phyloP scores from a whole-genome alignment of 2,797 vertebrate genomes.

The Sebastes miniatus region DNA sequence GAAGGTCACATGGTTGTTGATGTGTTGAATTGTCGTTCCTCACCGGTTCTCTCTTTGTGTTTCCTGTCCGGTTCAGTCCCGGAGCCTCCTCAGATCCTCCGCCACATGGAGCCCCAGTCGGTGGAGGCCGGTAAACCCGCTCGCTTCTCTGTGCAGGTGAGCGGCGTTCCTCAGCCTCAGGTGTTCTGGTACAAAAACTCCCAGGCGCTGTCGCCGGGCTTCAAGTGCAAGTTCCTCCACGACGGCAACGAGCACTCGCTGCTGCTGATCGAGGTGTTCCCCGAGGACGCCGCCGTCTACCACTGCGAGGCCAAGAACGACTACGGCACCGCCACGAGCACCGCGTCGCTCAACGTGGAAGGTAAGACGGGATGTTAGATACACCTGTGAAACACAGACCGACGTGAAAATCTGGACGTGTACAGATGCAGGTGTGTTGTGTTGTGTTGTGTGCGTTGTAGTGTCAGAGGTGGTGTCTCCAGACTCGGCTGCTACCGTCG shows the following conservation, averaged over 20 bases:
- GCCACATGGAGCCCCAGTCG: slow-evolving; percentile 90
- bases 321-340: slow-evolving; percentile 90
- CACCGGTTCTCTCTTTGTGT: background rate
- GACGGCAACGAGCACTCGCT: slow-evolving; percentile 92
- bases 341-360: slow-evolving; percentile 91
- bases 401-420: background rate
- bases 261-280: slow-evolving; percentile 94
- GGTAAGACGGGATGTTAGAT: slow-evolving; percentile 72
- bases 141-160: slow-evolving; percentile 91
- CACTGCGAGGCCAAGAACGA: slow-evolving; percentile 95
- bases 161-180: slow-evolving; percentile 91
- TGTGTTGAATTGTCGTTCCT: background rate
- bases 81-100: slow-evolving; percentile 90
- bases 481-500: slow-evolving; percentile 88
- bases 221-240: slow-evolving; percentile 96
- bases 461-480: slow-evolving; percentile 96
- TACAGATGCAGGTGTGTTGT: background rate
- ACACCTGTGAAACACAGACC: background rate
- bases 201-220: slow-evolving; percentile 91
- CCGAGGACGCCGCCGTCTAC: slow-evolving; percentile 93
- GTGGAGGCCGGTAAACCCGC: slow-evolving; percentile 95
- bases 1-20: background rate
- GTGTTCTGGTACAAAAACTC: slow-evolving; percentile 96
- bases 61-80: slow-evolving; percentile 81
- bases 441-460: slow-evolving; percentile 55